A percentile compares a stretch with the other conserved stretches of the same genome.
These are phyloP conservation scores for Trissolcus japonicus DNA, from an alignment of 2,888 invertebrate species.

Conservation along the genomic window DNA sequence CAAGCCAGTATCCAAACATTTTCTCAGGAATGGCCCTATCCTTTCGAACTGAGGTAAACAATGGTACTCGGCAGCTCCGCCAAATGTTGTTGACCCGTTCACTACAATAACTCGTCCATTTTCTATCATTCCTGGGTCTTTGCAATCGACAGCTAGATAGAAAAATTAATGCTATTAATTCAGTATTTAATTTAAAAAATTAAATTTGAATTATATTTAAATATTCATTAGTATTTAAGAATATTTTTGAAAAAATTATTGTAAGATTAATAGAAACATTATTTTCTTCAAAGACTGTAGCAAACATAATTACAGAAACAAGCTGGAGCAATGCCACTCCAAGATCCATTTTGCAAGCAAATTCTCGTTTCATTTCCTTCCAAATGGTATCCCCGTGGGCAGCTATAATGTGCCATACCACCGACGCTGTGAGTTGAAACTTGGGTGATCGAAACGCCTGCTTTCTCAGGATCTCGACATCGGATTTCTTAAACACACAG, in stretches of 20 bases:
- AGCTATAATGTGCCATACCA: slow-evolving; percentile 87
- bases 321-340: slow-evolving; percentile 87
- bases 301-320: slow-evolving; percentile 84
- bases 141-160: slow-evolving; percentile 87
- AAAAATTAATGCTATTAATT: too few species aligned
- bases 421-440: slow-evolving; percentile 85
- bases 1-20: slow-evolving; percentile 88
- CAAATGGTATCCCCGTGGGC: slow-evolving; percentile 88
- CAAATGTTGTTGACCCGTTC: slow-evolving; percentile 89
- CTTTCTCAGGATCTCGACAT: slow-evolving; percentile 83
- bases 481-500: slow-evolving; percentile 81
- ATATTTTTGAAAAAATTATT: slow-evolving; percentile 2
- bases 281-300: background rate
- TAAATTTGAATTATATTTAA: too few species aligned
- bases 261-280: too few species aligned
- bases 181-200: too few species aligned
- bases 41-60: slow-evolving; percentile 90
- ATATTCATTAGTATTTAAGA: too few species aligned
- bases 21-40: slow-evolving; percentile 88
- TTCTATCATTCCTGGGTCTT: slow-evolving; percentile 86
- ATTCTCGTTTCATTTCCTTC: slow-evolving; percentile 87
- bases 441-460: slow-evolving; percentile 78
- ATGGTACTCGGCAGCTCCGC: slow-evolving; percentile 92
- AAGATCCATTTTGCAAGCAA: slow-evolving; percentile 87
- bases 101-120: slow-evolving; percentile 91